phyloP scores from a whole-genome alignment of 2,888 invertebrate species.

The Eulithis prunata region DNA sequence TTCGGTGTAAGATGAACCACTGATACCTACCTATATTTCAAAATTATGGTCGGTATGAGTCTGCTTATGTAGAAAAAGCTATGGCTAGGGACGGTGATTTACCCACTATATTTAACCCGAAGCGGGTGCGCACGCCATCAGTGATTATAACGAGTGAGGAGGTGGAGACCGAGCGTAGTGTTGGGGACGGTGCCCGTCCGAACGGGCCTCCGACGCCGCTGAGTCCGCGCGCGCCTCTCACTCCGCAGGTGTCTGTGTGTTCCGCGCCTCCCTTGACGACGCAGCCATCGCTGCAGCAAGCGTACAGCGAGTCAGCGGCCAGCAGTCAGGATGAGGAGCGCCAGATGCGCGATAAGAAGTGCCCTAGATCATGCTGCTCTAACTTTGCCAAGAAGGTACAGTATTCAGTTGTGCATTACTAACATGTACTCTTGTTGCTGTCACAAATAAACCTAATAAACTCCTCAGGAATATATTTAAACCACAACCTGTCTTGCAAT shows the following conservation, averaged over 20 bases:
- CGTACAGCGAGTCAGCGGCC: slow-evolving; percentile 80
- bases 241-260: slow-evolving; percentile 77
- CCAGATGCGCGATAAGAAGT: slow-evolving; percentile 78
- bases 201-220: slow-evolving; percentile 79
- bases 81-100: slow-evolving; percentile 91
- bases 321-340: slow-evolving; percentile 87
- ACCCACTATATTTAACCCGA: slow-evolving; percentile 92
- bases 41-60: slow-evolving; percentile 14
- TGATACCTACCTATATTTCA: no score
- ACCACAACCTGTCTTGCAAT: no score
- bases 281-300: slow-evolving; percentile 78
- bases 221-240: slow-evolving; percentile 75
- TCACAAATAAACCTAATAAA: no score
- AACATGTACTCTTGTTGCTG: no score
- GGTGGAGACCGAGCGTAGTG: slow-evolving; percentile 69
- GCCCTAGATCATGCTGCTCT: slow-evolving; percentile 91
- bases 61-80: slow-evolving; percentile 36
- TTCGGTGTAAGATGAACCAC: no score
- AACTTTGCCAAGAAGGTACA: slow-evolving; percentile 91
- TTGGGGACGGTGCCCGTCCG: slow-evolving; percentile 66
- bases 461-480: no score
- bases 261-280: slow-evolving; percentile 78
- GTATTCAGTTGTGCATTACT: no score
- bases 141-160: slow-evolving; percentile 88
- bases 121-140: slow-evolving; percentile 87